Conservation (phyloP, 2,888 invertebrate genomes). For the Quadroppia sp. region DNA sequence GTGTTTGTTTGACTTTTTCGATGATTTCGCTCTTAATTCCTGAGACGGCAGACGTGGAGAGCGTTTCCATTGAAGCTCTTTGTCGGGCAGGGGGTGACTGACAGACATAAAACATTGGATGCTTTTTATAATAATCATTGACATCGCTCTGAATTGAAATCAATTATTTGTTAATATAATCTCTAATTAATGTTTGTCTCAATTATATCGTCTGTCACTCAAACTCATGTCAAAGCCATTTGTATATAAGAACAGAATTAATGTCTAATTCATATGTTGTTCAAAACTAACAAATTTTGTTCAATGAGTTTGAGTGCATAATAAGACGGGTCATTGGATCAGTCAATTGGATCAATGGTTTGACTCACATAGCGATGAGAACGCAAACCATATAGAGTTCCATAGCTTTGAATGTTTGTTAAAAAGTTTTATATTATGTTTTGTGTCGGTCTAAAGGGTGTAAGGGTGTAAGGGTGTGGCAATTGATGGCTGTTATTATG, state of each 20-base stretch:
- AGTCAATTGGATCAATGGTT: not conserved
- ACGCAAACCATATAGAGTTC: conserved; percentile 45
- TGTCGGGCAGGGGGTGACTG: conserved; percentile 42
- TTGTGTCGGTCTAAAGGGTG: not conserved
- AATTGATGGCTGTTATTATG: conserved; percentile 8
- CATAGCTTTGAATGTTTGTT: conserved; percentile 37
- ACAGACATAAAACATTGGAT: conserved; percentile 37
- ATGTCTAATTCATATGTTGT: no score
- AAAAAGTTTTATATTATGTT: not conserved
- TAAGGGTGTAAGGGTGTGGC: conserved; percentile 15
- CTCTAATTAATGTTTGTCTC: no score
- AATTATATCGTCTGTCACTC: no score
- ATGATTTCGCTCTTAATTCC: not conserved
- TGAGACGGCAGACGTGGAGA: conserved; percentile 40
- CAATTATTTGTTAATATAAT: not conserved
- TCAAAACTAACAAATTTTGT: no score
- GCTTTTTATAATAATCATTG: conserved; percentile 38
- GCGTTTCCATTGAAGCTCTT: conserved; percentile 41
- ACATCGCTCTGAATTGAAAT: conserved; percentile 35
- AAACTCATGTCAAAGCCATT: no score
- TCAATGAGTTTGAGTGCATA: not conserved
- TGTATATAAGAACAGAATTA: no score
- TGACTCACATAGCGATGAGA: conserved; percentile 46
- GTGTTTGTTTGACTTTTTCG: not conserved
- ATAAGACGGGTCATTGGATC: not conserved